Percentiles rank a stretch among this genome's conserved stretches.
phyloP scores from a whole-genome alignment of 2,113 vertebrate genomes.

The western clawed frog (Xenopus tropicalis) region UCB_Xtro_10.0 CM004446.2:743001-743500 shows the following conservation, averaged over 20 bases:
- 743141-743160: no score
- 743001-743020: background rate
- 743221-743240: conserved; percentile 11
- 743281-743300: conserved; percentile 22
- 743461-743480: no score
- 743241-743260: conserved; percentile 13
- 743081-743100: conserved; percentile 31
- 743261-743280: conserved; percentile 1
- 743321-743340: background rate
- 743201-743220: background rate
- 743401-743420: background rate
- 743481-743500: no score
- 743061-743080: conserved; percentile 24
- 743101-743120: conserved; percentile 34
- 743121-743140: conserved; percentile 10
- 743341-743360: no score
- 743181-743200: conserved; percentile 5
- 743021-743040: conserved; percentile 38
- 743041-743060: conserved; percentile 38
- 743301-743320: background rate
- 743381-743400: no score
- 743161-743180: fast-evolving
- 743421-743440: conserved; percentile 26
- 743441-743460: conserved; percentile 1
- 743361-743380: background rate